Evolutionary conservation across 2,113 vertebrate genomes (phyloP).

Genomic region (Chionomys nivalis): DNA sequence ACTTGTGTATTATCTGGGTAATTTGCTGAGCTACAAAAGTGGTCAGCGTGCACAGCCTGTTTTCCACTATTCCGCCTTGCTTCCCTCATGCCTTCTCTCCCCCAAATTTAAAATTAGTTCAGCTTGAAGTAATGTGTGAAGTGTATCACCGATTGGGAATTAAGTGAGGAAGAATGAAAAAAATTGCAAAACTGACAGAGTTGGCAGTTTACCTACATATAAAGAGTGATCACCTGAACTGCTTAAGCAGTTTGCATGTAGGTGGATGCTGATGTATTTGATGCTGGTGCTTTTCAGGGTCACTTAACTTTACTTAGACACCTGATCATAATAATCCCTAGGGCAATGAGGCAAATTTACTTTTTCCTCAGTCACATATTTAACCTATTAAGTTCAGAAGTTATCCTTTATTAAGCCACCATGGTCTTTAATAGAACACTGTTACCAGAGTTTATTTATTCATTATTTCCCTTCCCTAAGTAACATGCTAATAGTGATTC

Average conservation of each 20-base stretch:
- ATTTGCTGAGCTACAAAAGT: background rate
- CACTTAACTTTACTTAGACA: background rate
- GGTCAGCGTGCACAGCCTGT: background rate
- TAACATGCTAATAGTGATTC: background rate
- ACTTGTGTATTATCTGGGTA: background rate
- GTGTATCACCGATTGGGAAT: background rate
- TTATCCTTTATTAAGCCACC: background rate
- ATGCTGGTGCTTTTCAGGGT: background rate
- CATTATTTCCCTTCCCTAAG: background rate
- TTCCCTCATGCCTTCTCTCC: background rate
- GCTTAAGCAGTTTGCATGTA: background rate
- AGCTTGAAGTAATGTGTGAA: background rate
- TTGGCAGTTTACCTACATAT: background rate
- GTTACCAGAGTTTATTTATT: background rate
- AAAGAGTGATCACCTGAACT: too few species aligned
- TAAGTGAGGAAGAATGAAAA: background rate
- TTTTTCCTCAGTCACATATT: background rate
- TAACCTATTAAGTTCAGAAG: background rate
- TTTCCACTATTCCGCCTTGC: too few species aligned
- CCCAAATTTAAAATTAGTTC: background rate
- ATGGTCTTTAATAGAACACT: background rate
- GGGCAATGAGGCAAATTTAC: background rate
- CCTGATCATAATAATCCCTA: too few species aligned
- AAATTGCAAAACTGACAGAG: too few species aligned
- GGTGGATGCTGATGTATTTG: background rate